A percentile compares a stretch with the other conserved stretches of the same genome.
Evolutionary conservation across 2,888 invertebrate species (phyloP).

Genomic region (Oscheius onirici): DNA sequence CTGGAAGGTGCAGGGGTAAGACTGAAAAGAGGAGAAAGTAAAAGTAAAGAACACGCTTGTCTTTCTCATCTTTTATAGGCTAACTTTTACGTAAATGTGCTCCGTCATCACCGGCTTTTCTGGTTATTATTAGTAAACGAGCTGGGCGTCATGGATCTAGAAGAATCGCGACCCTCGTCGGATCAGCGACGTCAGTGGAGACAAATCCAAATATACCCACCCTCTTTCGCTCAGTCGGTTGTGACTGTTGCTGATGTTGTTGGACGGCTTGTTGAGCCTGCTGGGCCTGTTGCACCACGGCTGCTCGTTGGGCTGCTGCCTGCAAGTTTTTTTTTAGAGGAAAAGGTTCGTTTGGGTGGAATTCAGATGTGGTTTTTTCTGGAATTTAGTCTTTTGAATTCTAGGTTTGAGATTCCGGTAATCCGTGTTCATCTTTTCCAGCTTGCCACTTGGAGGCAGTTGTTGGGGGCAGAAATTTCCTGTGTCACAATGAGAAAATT

Average conservation of each 20-base stretch:
- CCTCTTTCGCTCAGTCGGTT: constrained; percentile 22
- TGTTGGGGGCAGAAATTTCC: too few species aligned
- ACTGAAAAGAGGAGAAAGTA: constrained; percentile 50
- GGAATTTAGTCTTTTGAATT: too few species aligned
- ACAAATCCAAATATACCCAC: constrained; percentile 11
- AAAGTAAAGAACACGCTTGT: too few species aligned
- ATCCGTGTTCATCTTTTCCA: too few species aligned
- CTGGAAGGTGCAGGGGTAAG: constrained; percentile 70
- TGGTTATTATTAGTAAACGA: not conserved
- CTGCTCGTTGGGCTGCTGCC: constrained; percentile 30
- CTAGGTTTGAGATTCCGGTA: too few species aligned
- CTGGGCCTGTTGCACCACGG: constrained; percentile 11
- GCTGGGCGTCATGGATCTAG: not conserved
- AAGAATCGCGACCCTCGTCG: too few species aligned
- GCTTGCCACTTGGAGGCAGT: too few species aligned
- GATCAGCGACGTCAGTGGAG: too few species aligned
- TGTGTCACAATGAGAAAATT: too few species aligned
- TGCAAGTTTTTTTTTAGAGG: not conserved
- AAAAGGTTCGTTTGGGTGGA: not conserved
- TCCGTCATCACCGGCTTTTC: not conserved
- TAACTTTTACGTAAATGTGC: not conserved
- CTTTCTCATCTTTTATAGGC: not conserved
- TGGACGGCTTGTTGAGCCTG: constrained; percentile 4
- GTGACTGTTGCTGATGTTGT: constrained; percentile 25
- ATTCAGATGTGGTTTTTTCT: too few species aligned